A percentile compares a stretch with the other conserved stretches of the same genome.
phyloP scores from a whole-genome alignment of 2,797 vertebrate genomes.

The Galagoides demidoff region DNA sequence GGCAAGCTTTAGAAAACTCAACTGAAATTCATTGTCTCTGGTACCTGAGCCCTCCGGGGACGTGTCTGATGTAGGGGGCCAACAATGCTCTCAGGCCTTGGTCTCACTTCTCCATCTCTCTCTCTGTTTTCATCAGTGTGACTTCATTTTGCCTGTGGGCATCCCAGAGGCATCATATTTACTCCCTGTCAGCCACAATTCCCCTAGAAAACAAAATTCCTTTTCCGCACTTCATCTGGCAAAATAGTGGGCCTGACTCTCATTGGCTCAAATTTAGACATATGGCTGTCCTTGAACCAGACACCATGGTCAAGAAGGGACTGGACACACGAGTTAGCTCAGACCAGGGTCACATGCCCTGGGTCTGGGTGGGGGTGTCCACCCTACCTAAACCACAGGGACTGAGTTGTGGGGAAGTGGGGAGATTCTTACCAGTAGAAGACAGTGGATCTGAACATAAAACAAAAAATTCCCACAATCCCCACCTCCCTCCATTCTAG shows the following conservation, averaged over 20 bases:
- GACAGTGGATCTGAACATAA: neutral
- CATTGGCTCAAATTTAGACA: neutral
- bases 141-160: neutral
- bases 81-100: too few species aligned
- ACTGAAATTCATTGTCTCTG: neutral
- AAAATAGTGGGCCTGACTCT: neutral
- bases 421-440: neutral
- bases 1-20: neutral
- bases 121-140: neutral
- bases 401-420: neutral
- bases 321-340: neutral
- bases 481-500: neutral
- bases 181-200: neutral
- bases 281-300: too few species aligned
- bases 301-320: neutral
- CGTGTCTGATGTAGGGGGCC: neutral
- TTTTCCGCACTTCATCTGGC: neutral
- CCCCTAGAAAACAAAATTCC: neutral
- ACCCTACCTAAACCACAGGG: neutral
- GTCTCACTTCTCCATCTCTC: neutral
- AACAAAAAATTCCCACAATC: neutral
- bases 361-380: neutral
- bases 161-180: neutral
- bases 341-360: neutral
- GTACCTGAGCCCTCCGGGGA: neutral